Evolutionary conservation across 2,113 vertebrate genomes (phyloP).

Genomic region (Notarius quadriscutis): DNA sequence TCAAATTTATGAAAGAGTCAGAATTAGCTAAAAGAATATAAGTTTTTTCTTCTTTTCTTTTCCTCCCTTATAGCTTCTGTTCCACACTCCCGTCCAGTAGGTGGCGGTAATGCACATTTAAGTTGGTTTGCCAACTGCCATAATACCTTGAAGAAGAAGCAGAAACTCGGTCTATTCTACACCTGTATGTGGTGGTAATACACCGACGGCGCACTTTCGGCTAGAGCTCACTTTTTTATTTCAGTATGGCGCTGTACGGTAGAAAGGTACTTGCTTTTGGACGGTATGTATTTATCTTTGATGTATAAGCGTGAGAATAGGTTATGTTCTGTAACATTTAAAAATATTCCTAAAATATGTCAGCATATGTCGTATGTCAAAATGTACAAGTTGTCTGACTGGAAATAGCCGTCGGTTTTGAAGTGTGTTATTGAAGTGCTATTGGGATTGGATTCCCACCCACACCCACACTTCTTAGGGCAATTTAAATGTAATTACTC

Average conservation of each 20-base stretch:
- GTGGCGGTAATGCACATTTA: no score
- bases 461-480: background rate
- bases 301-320: background rate
- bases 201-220: background rate
- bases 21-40: no score
- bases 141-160: no score
- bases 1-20: no score
- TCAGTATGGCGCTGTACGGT: constrained; percentile 56
- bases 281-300: constrained; percentile 21
- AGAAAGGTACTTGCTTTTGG: constrained; percentile 28
- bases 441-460: background rate
- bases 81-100: no score
- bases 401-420: no score
- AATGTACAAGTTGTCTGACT: background rate
- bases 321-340: constrained; percentile 7
- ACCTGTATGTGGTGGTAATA: background rate
- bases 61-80: no score
- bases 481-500: background rate
- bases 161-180: no score
- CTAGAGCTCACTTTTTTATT: background rate
- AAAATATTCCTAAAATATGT: background rate
- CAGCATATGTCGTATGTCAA: background rate
- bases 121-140: no score
- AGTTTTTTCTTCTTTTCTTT: no score
- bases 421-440: background rate